Percentiles rank a stretch among this genome's conserved stretches.
phyloP scores from a whole-genome alignment of 37 sponge, comb jelly and placozoan species.

The Spongilla lacustris region DNA sequence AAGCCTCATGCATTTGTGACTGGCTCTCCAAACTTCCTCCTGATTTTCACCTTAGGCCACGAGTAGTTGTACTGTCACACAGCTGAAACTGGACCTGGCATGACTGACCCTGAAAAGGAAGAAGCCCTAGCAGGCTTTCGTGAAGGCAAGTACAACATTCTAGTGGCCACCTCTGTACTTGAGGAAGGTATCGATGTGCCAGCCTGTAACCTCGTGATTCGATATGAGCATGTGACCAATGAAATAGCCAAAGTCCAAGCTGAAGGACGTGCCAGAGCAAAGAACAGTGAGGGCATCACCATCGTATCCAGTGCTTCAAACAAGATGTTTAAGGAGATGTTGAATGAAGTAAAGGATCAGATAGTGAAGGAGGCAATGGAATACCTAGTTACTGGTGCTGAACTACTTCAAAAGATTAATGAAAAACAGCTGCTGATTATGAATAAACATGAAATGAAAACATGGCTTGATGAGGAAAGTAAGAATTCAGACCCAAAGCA shows the following conservation, averaged over 20 bases:
- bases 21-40: constrained; percentile 38
- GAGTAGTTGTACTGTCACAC: constrained; percentile 37
- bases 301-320: constrained; percentile 38
- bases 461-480: background rate
- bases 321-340: constrained; percentile 20
- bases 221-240: constrained; percentile 72
- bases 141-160: constrained; percentile 55
- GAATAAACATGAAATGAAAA: background rate
- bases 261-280: constrained; percentile 74
- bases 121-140: constrained; percentile 56
- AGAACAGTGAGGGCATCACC: constrained; percentile 48
- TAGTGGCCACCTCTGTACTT: constrained; percentile 78
- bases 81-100: constrained; percentile 25
- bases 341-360: constrained; percentile 33
- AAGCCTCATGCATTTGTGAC: constrained; percentile 30
- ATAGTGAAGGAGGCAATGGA: constrained; percentile 20
- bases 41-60: background rate
- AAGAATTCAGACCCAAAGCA: background rate
- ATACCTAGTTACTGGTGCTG: constrained; percentile 19
- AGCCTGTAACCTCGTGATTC: constrained; percentile 81
- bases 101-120: constrained; percentile 58
- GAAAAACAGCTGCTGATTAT: constrained; percentile 8
- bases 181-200: constrained; percentile 84
- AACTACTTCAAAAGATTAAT: background rate
- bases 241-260: constrained; percentile 73